phyloP scores from a whole-genome alignment of 2,888 invertebrate species.

The Alloscopus bannaensis region DNA sequence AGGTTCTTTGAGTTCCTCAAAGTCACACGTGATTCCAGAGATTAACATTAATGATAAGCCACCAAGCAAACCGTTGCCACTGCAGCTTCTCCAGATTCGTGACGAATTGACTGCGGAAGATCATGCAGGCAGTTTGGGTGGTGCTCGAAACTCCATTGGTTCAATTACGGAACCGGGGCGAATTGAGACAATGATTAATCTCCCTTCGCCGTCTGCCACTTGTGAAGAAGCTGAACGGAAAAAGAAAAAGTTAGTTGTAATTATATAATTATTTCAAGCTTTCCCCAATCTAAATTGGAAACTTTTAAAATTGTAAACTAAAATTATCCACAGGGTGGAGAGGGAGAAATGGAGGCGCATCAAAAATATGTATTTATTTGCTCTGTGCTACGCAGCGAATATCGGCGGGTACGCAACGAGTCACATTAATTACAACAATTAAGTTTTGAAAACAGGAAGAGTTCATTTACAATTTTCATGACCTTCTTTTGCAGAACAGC shows the following conservation, averaged over 20 bases:
- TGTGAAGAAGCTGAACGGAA: slow-evolving; percentile 12
- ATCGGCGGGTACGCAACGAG: slow-evolving; percentile 69
- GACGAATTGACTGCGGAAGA: no score
- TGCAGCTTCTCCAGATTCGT: neutral
- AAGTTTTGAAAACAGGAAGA: no score
- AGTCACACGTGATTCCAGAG: no score
- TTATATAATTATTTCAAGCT: neutral
- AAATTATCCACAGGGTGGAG: slow-evolving; percentile 10
- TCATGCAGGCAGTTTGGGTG: no score
- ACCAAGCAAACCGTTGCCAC: no score
- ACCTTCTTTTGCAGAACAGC: slow-evolving; percentile 35
- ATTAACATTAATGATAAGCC: no score
- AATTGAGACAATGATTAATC: slow-evolving; percentile 20
- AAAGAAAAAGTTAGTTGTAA: neutral
- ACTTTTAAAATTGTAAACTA: neutral
- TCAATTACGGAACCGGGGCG: slow-evolving; percentile 23
- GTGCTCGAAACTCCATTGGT: slow-evolving; percentile 8
- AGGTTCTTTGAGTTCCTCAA: no score
- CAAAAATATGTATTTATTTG: slow-evolving; percentile 71
- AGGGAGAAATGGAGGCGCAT: slow-evolving; percentile 54
- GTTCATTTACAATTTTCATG: no score
- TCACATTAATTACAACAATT: no score
- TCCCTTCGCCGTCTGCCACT: slow-evolving; percentile 13
- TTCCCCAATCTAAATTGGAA: neutral
- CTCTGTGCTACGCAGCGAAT: slow-evolving; percentile 70